Base-by-base conservation (phyloP, 2,797 vertebrate species). In the Pseudochirops cupreus region DNA sequence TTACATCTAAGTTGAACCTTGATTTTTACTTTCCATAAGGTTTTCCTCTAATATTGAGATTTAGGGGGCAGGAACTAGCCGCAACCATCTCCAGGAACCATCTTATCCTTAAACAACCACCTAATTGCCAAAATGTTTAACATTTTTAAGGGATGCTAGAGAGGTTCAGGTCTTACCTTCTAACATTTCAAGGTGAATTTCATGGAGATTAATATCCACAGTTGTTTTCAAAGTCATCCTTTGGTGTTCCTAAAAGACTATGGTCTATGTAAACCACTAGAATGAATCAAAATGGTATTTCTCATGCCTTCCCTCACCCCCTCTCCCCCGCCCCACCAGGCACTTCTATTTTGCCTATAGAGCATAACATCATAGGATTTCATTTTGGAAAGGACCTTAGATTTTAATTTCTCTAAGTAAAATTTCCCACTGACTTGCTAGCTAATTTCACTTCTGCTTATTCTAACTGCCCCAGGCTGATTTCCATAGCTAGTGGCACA, bases 221-320 rank as follows among this genome's bases (percentile, higher is more conserved):
- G 0, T 26, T 54, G 58, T 56, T 18, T 58, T 18, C 0, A 0
- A 0, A 54, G n/a, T 16, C 1, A 54, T 46, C 50, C 10, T 1
- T n/a, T n/a, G 16, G 1, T 16, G 28, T 3, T 59, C 33, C 58
- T 3, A 5, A n/a, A 67, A n/a, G 62, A 16, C 62, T 67, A 18
- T 67, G 62, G 33, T 18, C 13, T 31, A 67, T 14, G 4, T n/a
- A 0, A 33, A 74, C 14, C 33, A 74, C 62, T 87, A 46, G 24
- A 87, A 50, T 87, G 39, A 26, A 46, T 39, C 39, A 50, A 87
- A 26, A 87, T 87, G n/a, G 74, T 50, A 26, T 26, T 87, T 50
- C 74, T 26, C 5, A 82, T 46, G 39, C 74, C 50, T 52, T 52
- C 50, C 5, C 50, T 52, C 2, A 2, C 50, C 50, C 50, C 50